These are phyloP conservation scores for Andrena dorsata DNA, from an alignment of 2,888 invertebrate species.

Conservation along the genomic window DNA sequence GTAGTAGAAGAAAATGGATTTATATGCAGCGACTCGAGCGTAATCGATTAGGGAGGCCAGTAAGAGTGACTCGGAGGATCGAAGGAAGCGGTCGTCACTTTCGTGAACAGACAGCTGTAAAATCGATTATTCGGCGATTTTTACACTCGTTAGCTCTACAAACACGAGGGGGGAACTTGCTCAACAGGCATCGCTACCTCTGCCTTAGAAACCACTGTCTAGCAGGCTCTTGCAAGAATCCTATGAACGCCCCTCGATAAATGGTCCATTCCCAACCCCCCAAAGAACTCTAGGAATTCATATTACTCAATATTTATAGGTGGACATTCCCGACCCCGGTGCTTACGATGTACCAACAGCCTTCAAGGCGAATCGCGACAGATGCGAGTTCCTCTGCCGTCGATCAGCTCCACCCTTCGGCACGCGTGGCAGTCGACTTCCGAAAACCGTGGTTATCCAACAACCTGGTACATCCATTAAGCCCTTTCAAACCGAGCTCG, in stretches of 20 bases:
- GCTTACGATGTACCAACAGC: slow-evolving; percentile 68
- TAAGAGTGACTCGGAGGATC: neutral
- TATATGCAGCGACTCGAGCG: slow-evolving; percentile 22
- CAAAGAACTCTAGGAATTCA: slow-evolving; percentile 9
- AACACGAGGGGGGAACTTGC: neutral
- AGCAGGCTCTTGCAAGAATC: too few species aligned
- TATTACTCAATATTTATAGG: slow-evolving; percentile 56
- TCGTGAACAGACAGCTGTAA: slow-evolving; percentile 20
- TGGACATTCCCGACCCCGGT: slow-evolving; percentile 65
- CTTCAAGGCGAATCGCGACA: slow-evolving; percentile 70
- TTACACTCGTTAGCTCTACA: neutral
- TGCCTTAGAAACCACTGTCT: too few species aligned
- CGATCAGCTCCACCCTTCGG: slow-evolving; percentile 62
- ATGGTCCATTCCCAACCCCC: neutral
- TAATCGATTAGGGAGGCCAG: slow-evolving; percentile 1
- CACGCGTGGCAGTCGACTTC: slow-evolving; percentile 58
- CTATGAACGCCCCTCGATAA: neutral
- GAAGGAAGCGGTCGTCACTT: neutral
- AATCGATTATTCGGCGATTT: slow-evolving; percentile 11
- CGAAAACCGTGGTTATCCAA: slow-evolving; percentile 46
- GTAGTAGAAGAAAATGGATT: slow-evolving; percentile 18
- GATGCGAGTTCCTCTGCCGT: slow-evolving; percentile 63
- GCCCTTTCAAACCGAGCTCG: neutral
- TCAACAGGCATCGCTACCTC: neutral
- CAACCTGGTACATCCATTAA: slow-evolving; percentile 61